phyloP scores from a whole-genome alignment of 1,140 invertebrate genomes.

The Chlorops oryzae region DNA sequence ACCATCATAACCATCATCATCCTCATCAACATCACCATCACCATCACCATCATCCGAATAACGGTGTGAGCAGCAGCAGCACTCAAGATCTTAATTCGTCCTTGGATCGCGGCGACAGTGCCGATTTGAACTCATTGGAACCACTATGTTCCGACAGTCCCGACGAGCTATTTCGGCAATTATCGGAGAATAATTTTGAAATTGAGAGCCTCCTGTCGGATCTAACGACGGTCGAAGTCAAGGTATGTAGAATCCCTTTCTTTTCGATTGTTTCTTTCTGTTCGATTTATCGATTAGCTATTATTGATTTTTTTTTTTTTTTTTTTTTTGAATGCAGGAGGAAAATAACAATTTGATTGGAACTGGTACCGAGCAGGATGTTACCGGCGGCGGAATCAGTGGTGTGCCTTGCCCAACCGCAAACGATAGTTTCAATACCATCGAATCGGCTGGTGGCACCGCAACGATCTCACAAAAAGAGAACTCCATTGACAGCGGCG shows the following conservation, averaged over 20 bases:
- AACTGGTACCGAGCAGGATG: too few species aligned
- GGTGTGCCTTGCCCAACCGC: too few species aligned
- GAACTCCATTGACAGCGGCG: too few species aligned
- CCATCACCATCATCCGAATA: too few species aligned
- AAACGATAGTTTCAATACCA: too few species aligned
- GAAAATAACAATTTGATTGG: conserved; percentile 45
- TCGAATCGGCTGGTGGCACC: too few species aligned
- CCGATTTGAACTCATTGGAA: conserved; percentile 36
- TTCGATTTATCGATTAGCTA: too few species aligned
- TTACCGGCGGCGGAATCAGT: too few species aligned
- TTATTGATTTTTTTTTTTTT: conserved; percentile 5
- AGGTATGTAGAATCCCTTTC: conserved; percentile 50
- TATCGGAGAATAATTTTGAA: conserved; percentile 49
- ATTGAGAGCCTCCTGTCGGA: conserved; percentile 53
- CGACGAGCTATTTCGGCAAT: conserved; percentile 45
- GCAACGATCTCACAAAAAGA: too few species aligned
- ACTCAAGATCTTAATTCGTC: too few species aligned
- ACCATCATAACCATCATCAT: conserved; percentile 5
- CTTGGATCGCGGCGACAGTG: conserved; percentile 13
- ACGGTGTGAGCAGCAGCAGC: too few species aligned
- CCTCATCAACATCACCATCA: neutral
- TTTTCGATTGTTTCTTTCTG: too few species aligned
- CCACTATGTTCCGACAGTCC: conserved; percentile 44
- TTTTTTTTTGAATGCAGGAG: conserved; percentile 35
- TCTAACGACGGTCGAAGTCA: conserved; percentile 51